phyloP scores from a whole-genome alignment of 2,797 vertebrate species.

The Nyctalus aviator region DNA sequence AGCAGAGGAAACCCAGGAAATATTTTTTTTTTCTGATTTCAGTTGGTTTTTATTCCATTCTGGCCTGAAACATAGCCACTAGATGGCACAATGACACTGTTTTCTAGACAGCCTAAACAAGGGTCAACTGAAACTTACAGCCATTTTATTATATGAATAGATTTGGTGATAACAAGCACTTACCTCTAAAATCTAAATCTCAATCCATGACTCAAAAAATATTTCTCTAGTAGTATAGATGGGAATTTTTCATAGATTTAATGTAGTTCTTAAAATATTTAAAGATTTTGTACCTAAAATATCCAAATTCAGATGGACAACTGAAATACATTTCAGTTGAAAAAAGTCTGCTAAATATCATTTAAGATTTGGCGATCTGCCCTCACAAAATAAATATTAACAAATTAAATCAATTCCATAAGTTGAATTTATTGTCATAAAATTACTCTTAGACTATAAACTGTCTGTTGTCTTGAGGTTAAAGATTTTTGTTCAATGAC shows the following conservation, averaged over 20 bases:
- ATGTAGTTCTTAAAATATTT: constrained; percentile 37
- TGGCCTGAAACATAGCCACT: background rate
- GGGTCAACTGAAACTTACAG: background rate
- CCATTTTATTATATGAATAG: background rate
- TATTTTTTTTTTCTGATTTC: background rate
- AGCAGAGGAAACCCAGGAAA: background rate
- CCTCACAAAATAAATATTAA: background rate
- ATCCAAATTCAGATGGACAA: background rate
- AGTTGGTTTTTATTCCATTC: background rate
- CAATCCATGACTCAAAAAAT: background rate
- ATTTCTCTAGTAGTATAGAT: background rate
- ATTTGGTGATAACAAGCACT: background rate
- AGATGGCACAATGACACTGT: constrained; percentile 68
- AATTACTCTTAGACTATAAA: background rate
- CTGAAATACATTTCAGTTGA: constrained; percentile 42
- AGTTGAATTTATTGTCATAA: constrained; percentile 5
- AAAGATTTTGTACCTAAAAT: constrained; percentile 36
- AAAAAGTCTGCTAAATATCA: constrained; percentile 37
- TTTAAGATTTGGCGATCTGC: background rate
- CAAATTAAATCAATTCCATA: constrained; percentile 49
- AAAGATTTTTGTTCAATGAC: background rate
- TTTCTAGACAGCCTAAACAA: background rate
- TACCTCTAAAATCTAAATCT: background rate
- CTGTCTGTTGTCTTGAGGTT: background rate
- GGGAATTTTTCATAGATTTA: background rate